Base-by-base conservation (phyloP, 2,113 vertebrate genomes). In the Salvator merianae region DNA sequence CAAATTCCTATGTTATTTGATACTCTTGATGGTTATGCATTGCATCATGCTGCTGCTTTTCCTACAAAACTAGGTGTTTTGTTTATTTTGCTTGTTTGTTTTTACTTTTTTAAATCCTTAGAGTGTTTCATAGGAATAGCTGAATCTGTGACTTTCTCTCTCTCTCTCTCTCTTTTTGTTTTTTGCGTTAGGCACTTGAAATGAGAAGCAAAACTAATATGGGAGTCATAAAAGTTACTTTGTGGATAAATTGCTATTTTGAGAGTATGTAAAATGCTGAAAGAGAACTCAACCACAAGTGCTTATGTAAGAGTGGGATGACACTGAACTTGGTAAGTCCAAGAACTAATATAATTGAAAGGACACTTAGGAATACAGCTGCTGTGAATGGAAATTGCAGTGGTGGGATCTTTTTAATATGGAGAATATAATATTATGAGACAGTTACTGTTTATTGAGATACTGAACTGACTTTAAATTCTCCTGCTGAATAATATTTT, bases 231-330 rank as follows among this genome's bases (percentile, higher is more conserved):
- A 76, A 86, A 87, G 1, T 59, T 77, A 50, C 4, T 1, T 66
- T 43, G 55, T 71, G 71, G 86, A 81, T 16, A 66, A 43, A 36
- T 7, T 38, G 70, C 47, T 43, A 91, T 78, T 77, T 53, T 84
- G 90, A 84, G 76, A 78, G 68, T 72, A 63, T 87, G 89, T 91
- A 77, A 72, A 88, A 77, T 86, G 28, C 1, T 66, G 43, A 55
- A 28, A 72, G 8, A 4, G 74, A 2, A 81, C 78, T 74, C 32
- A 87, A 75, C 18, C 65, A 73, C 55, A 2, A 50, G 55, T 78
- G 8, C 87, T 89, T 5, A 82, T 80, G 87, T 79, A 85, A 14
- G 7, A 74, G 30, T 71, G 53, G 69, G 22, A 63, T 16, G 10
- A 16, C 7, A 53, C 59, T 90, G 81, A 77, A 7, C 36, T 89